Evolutionary conservation across 2,888 invertebrate species (phyloP).

Genomic region (Drosophila rubida): DNA sequence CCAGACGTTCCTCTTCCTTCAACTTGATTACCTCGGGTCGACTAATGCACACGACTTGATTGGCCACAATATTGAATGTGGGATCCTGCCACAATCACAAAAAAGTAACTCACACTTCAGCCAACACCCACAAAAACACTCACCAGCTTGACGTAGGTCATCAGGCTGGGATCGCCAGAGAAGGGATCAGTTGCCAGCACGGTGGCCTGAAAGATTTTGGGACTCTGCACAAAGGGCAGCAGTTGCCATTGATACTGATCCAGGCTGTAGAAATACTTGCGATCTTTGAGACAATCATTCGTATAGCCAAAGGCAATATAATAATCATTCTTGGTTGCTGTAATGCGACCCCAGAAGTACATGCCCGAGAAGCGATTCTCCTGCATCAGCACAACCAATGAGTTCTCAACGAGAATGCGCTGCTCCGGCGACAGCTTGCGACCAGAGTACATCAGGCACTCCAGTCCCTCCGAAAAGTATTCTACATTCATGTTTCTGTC

Average conservation of each 20-base stretch:
- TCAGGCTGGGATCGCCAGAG: constrained; percentile 80
- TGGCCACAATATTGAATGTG: constrained; percentile 85
- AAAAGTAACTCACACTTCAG: neutral
- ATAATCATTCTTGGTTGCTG: constrained; percentile 91
- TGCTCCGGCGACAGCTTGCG: constrained; percentile 90
- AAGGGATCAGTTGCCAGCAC: constrained; percentile 80
- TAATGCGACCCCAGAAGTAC: constrained; percentile 94
- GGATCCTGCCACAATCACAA: constrained; percentile 83
- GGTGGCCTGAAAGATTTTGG: constrained; percentile 84
- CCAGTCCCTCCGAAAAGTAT: constrained; percentile 83
- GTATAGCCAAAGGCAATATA: constrained; percentile 92
- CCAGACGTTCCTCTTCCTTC: constrained; percentile 92
- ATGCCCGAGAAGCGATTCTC: constrained; percentile 93
- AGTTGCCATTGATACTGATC: constrained; percentile 90
- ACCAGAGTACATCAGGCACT: constrained; percentile 86
- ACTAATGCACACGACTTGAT: constrained; percentile 84
- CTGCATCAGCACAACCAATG: constrained; percentile 91
- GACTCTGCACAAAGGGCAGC: constrained; percentile 85
- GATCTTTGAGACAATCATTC: constrained; percentile 89
- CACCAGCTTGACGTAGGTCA: constrained; percentile 79
- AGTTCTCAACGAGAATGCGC: constrained; percentile 90
- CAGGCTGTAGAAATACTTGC: constrained; percentile 91
- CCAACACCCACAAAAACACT: constrained; percentile 1
- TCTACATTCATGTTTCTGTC: constrained; percentile 80
- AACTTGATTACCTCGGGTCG: constrained; percentile 86